phyloP scores from a whole-genome alignment of 2,113 vertebrate species.

The Otis tarda region DNA sequence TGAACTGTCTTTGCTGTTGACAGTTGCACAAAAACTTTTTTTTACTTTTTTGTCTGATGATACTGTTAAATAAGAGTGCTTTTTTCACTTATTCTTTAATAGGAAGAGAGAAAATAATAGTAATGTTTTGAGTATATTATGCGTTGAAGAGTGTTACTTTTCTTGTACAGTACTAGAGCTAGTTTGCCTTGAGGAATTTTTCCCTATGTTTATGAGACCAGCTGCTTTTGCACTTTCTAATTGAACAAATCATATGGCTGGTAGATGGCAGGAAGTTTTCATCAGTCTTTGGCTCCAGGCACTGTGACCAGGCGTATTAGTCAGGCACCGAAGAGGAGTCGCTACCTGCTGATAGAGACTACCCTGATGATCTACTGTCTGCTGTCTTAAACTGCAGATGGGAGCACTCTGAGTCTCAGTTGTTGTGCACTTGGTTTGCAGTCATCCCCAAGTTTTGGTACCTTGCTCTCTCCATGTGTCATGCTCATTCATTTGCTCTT shows the following conservation, averaged over 20 bases:
- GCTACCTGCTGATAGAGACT: not conserved
- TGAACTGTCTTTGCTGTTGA: not conserved
- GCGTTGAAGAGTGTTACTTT: not conserved
- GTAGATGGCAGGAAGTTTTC: not conserved
- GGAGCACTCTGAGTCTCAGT: not conserved
- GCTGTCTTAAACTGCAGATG: not conserved
- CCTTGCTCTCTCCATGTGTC: not conserved
- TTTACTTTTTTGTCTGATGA: not conserved
- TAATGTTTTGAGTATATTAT: not conserved
- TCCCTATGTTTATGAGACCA: not conserved
- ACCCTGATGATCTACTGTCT: not conserved
- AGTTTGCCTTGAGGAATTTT: not conserved
- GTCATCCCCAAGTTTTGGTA: not conserved
- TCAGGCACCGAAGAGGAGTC: not conserved
- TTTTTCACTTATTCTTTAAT: not conserved
- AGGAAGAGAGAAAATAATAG: not conserved
- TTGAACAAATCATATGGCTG: not conserved
- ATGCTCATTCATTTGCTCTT: not conserved
- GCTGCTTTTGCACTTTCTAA: not conserved
- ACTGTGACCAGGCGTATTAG: not conserved
- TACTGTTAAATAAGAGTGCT: not conserved
- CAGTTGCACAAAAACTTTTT: not conserved
- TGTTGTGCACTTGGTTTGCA: not conserved
- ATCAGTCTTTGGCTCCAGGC: not conserved
- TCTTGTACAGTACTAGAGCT: not conserved